phyloP scores from a whole-genome alignment of 1,140 invertebrate species.

The Drosophila melanica region DNA sequence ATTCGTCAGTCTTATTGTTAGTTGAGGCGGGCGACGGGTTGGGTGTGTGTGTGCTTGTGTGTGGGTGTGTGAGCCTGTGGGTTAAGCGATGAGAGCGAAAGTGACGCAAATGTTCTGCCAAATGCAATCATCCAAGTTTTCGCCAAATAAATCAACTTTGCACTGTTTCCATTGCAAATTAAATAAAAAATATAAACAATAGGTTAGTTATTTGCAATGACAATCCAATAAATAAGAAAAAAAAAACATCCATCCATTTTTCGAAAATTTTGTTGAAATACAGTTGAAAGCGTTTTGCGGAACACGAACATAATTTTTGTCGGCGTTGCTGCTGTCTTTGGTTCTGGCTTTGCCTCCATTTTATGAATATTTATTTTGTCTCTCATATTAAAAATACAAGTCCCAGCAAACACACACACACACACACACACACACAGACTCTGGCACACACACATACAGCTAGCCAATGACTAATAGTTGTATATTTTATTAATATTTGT shows the following conservation, averaged over 20 bases:
- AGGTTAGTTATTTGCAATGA: too few species aligned
- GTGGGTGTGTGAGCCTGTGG: neutral
- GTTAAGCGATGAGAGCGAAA: conserved; percentile 16
- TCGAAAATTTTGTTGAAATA: too few species aligned
- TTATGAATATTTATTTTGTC: conserved; percentile 81
- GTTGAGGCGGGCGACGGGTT: conserved; percentile 43
- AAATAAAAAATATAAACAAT: too few species aligned
- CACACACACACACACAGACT: conserved; percentile 25
- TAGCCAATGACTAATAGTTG: conserved; percentile 80
- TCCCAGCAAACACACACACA: conserved; percentile 24
- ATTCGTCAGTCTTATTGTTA: conserved; percentile 82
- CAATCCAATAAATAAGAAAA: too few species aligned
- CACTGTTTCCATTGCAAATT: too few species aligned
- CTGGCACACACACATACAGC: conserved; percentile 32
- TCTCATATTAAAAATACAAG: conserved; percentile 82
- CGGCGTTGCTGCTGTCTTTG: conserved; percentile 14
- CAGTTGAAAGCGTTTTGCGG: conserved; percentile 5
- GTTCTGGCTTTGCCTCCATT: conserved; percentile 46
- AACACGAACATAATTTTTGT: neutral
- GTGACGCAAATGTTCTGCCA: conserved; percentile 18
- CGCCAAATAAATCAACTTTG: too few species aligned
- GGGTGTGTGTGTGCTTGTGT: neutral
- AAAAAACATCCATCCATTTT: too few species aligned
- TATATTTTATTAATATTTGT: conserved; percentile 83
- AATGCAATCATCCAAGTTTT: neutral